phyloP scores from a whole-genome alignment of 2,113 vertebrate species.

The Terrapene triunguis region DNA sequence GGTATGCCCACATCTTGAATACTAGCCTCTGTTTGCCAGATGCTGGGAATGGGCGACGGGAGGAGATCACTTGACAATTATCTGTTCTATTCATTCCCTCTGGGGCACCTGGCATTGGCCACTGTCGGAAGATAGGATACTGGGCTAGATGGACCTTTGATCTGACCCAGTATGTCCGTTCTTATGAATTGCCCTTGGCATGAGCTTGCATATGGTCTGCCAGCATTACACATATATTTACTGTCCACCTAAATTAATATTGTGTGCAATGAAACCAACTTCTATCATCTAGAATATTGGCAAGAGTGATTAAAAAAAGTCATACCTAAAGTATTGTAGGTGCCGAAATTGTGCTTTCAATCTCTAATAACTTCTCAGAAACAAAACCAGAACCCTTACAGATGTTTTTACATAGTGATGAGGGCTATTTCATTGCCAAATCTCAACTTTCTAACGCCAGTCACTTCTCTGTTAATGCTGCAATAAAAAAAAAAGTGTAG shows the following conservation, averaged over 20 bases:
- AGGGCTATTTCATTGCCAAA: background rate
- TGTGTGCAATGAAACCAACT: background rate
- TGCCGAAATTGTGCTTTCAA: background rate
- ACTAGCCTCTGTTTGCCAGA: too few species aligned
- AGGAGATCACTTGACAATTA: too few species aligned
- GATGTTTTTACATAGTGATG: background rate
- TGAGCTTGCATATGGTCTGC: background rate
- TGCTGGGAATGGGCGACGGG: too few species aligned
- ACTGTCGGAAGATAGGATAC: too few species aligned
- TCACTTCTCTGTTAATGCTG: background rate
- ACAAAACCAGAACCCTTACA: fast-evolving
- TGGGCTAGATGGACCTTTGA: too few species aligned
- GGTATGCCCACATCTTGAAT: too few species aligned
- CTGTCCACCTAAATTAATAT: background rate
- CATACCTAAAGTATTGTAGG: background rate
- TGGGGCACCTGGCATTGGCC: too few species aligned
- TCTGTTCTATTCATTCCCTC: too few species aligned
- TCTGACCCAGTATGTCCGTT: too few species aligned
- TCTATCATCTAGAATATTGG: background rate
- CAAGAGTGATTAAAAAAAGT: background rate
- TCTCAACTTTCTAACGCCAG: background rate
- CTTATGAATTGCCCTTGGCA: background rate
- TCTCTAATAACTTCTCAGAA: background rate
- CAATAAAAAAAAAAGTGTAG: background rate
- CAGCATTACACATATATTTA: background rate